These are phyloP conservation scores for Myopa testacea DNA, from an alignment of 2,888 invertebrate species.

Conservation along the genomic window DNA sequence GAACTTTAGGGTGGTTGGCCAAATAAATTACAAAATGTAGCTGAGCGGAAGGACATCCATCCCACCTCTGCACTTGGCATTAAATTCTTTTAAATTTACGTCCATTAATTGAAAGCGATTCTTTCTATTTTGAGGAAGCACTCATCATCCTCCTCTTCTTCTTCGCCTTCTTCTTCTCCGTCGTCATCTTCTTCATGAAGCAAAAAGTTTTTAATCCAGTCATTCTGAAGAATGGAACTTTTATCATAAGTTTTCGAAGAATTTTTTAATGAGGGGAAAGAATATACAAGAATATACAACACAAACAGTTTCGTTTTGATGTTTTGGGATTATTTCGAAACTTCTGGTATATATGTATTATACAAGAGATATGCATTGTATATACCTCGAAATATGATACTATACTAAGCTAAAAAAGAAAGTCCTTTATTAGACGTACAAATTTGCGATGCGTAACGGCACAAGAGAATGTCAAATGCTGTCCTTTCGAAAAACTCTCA, in stretches of 20 bases:
- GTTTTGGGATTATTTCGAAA: no score
- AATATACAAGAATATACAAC: neutral
- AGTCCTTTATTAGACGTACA: no score
- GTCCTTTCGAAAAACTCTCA: no score
- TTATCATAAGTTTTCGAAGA: conserved; percentile 5
- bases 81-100: conserved; percentile 26
- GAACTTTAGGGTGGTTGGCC: neutral
- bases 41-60: neutral
- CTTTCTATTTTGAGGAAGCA: neutral
- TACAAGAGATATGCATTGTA: no score
- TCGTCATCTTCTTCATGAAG: conserved; percentile 22
- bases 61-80: conserved; percentile 11
- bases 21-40: conserved; percentile 31
- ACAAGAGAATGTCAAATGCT: no score
- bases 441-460: no score
- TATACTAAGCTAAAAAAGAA: no score
- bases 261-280: conserved; percentile 14
- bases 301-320: no score
- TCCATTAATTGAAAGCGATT: conserved; percentile 29
- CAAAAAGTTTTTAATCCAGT: conserved; percentile 8
- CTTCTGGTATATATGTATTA: no score
- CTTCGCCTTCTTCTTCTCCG: conserved; percentile 16
- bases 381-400: no score
- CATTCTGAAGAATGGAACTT: conserved; percentile 24
- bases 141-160: neutral